Conservation (phyloP, 2,797 vertebrate genomes). For the Siniperca undulata region DNA sequence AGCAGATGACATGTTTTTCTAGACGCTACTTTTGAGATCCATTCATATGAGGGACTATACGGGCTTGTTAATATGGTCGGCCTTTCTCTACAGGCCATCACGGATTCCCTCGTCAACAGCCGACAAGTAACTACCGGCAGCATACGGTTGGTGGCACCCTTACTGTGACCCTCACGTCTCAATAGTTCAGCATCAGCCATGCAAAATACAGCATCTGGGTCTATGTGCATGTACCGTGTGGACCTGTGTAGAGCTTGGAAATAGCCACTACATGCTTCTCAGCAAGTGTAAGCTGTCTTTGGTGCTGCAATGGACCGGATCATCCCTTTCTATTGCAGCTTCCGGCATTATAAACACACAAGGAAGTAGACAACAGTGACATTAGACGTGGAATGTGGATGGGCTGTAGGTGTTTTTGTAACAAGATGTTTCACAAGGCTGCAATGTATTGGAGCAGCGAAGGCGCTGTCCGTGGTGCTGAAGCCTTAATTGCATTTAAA, state of each 20-base stretch:
- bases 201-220: constrained; percentile 56
- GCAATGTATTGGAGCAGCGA: constrained; percentile 9
- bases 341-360: constrained; percentile 34
- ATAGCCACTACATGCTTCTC: background rate
- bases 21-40: constrained; percentile 4
- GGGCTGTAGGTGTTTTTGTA: background rate
- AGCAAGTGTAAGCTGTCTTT: constrained; percentile 5
- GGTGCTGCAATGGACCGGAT: constrained; percentile 46
- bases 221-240: background rate
- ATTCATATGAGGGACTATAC: background rate
- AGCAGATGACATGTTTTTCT: constrained; percentile 10
- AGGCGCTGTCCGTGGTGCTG: constrained; percentile 62
- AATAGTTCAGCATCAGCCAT: constrained; percentile 58
- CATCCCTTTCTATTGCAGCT: constrained; percentile 25
- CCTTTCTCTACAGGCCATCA: constrained; percentile 72
- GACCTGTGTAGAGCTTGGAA: background rate
- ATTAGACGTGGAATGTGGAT: background rate
- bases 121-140: constrained; percentile 68
- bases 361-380: constrained; percentile 16
- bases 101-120: constrained; percentile 73
- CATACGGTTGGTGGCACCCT: constrained; percentile 72
- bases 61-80: constrained; percentile 55
- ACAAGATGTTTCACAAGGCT: background rate
- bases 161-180: constrained; percentile 70
- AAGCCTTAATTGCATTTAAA: constrained; percentile 61